Evolutionary conservation across 2,888 invertebrate genomes (phyloP).

Genomic region (Scaptodrosophila latifasciaeformis): DNA sequence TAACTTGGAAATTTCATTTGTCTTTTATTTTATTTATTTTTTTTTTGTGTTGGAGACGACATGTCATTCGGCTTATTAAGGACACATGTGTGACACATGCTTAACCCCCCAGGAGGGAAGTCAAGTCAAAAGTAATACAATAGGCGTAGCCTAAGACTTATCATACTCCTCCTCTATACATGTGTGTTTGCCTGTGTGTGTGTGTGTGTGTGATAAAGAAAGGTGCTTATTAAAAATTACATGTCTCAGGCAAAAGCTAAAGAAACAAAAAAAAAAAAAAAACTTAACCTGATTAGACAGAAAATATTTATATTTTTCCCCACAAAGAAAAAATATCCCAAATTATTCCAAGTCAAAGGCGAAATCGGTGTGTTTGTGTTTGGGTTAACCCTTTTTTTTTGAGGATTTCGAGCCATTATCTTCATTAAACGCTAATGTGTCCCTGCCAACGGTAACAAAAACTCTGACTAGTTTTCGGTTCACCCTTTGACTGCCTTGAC

Average conservation of each 20-base stretch:
- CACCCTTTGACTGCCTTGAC: slow-evolving; percentile 39
- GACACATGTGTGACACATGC: slow-evolving; percentile 56
- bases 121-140: neutral
- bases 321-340: too few relatives aligned
- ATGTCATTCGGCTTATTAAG: slow-evolving; percentile 22
- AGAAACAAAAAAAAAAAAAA: slow-evolving; percentile 42
- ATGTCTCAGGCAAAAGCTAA: slow-evolving; percentile 31
- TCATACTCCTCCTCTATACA: too few relatives aligned
- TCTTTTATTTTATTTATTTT: neutral
- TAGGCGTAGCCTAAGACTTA: too few relatives aligned
- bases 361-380: slow-evolving; percentile 10
- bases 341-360: too few relatives aligned
- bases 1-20: slow-evolving; percentile 48
- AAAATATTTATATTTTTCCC: too few relatives aligned
- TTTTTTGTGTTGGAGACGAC: too few relatives aligned
- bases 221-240: slow-evolving; percentile 61
- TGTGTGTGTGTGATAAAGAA: slow-evolving; percentile 39
- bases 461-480: slow-evolving; percentile 29
- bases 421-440: slow-evolving; percentile 59
- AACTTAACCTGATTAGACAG: too few relatives aligned
- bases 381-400: slow-evolving; percentile 34
- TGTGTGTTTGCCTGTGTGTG: too few relatives aligned
- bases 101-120: slow-evolving; percentile 16
- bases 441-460: slow-evolving; percentile 20
- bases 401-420: slow-evolving; percentile 61